Evolutionary conservation across 2,113 vertebrate species (phyloP), one percentile per base, ranked within the genome.

Genomic region (Callaeas wilsoni): DNA sequence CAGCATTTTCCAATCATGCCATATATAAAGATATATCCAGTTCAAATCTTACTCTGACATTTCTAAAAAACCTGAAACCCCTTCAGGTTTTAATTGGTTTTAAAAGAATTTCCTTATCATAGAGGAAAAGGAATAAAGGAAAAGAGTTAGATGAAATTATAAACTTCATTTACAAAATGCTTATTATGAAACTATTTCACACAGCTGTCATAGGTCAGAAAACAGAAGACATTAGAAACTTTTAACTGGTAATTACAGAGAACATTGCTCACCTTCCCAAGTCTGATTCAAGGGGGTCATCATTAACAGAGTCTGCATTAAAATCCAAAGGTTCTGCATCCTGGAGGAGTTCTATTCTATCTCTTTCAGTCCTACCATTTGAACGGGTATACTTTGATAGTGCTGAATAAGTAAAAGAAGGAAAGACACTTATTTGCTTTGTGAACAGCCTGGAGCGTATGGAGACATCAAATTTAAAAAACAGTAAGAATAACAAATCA

Each of bases 301-400:
- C 99, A 19, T 88, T 97, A 94, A 98, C 94, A 5, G 98, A 91
- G 19, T 99, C 99, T 16, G 99, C 98, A 30, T 98, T 99, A 96
- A 99, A 99, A 97, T 99, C 99, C 94, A 99, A 93, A 13, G 99
- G 99, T 77, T 99, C 99, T 6, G 98, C 98, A 85, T 99, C 99
- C 92, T 99, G 99, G 60, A 99, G 98, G 53, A 99, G 98, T 96
- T 99, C 99, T 63, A 99, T 98, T 93, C 98, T 97, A 71, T 99
- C 99, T 86, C 99, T 98, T 96, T 99, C 99, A 8, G 98, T 96
- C 47, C 98, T 98, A 41, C 97, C 97, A 71, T 98, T 98, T 41
- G 98, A 96, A 30, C 99, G 98, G 8, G 98, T 98, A 82, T 99
- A 99, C 69, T 99, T 99, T 13, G 98, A 99, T 37, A 98, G 98